phyloP scores from a whole-genome alignment of 2,888 invertebrate species.

The Escarpia spicata region DNA sequence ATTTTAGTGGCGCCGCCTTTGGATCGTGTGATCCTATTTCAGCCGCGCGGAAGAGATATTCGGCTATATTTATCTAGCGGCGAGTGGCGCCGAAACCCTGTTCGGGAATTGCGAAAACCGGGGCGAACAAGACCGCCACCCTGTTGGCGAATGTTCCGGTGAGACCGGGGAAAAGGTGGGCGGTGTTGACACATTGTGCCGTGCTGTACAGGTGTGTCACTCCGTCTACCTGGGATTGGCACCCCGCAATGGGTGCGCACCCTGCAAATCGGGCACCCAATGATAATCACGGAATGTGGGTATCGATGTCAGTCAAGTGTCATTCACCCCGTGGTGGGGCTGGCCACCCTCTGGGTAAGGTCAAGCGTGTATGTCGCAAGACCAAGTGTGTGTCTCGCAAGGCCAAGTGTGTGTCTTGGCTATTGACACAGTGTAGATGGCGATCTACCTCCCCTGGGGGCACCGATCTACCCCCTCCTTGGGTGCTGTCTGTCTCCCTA shows the following conservation, averaged over 20 bases:
- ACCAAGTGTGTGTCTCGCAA: neutral
- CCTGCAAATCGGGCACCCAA: neutral
- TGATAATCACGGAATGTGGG: neutral
- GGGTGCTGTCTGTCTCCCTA: neutral
- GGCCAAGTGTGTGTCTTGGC: neutral
- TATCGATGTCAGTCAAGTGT: constrained; percentile 9
- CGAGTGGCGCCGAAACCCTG: neutral
- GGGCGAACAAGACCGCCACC: neutral
- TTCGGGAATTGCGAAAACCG: neutral
- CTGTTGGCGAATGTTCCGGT: neutral
- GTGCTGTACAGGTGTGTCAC: neutral
- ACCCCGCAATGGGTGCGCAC: neutral
- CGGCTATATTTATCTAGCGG: neutral
- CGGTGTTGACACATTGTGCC: neutral
- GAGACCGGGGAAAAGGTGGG: neutral
- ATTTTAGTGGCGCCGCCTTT: constrained; percentile 8
- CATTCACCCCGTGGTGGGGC: neutral
- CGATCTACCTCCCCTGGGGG: neutral
- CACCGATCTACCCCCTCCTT: neutral
- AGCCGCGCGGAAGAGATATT: neutral
- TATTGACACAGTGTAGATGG: neutral
- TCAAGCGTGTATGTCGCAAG: neutral
- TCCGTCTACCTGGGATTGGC: neutral
- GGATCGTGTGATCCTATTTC: neutral
- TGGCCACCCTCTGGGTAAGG: neutral